Base-by-base conservation (phyloP, 2,888 invertebrate genomes). In the Argyresthia goedartella region DNA sequence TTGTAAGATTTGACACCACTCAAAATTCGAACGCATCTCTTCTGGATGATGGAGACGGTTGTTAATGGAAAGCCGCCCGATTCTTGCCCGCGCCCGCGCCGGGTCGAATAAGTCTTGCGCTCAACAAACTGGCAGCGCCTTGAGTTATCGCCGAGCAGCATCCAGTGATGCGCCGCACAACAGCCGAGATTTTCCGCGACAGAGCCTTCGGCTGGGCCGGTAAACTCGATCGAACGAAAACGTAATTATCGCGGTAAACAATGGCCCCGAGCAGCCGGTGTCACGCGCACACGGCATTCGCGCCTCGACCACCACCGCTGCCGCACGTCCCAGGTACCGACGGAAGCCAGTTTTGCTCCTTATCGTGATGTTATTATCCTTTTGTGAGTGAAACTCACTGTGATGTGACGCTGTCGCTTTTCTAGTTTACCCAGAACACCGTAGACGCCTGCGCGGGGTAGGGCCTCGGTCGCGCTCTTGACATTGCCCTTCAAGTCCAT, bases 181-280 rank as follows among this genome's bases (percentile, higher is more conserved):
- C n/a, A 25, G 47, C 63, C 67, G 71, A 81, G 79, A 78, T 81
- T 81, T 81, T 80, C 80, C 80, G 72, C 68, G 39, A 39, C 39
- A 39, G 62, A 81, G 76, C 81, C 81, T 84, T 76, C 78, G 72
- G 1, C 50, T 36, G 16, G 44, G 73, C 73, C 75, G 68, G 77
- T 69, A 74, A 82, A 81, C 75, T 76, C 78, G 76, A 81, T 81
- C 79, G 76, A 77, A 74, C 69, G 72, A 77, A 81, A 82, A 77
- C 74, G 75, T 81, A 79, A 81, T 84, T 79, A 79, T 73, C 71
- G 77, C 67, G 69, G 84, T 84, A 85, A 86, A 85, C 85, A 86
- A 84, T 81, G 70, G 71, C 68, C 65, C 25, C 25, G 25, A 25
- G 66, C 60, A 62, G 69, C 67, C 66, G 65, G 66, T 56, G 50